Conservation (phyloP, 2,797 vertebrate genomes). For the Crotalus adamanteus region DNA sequence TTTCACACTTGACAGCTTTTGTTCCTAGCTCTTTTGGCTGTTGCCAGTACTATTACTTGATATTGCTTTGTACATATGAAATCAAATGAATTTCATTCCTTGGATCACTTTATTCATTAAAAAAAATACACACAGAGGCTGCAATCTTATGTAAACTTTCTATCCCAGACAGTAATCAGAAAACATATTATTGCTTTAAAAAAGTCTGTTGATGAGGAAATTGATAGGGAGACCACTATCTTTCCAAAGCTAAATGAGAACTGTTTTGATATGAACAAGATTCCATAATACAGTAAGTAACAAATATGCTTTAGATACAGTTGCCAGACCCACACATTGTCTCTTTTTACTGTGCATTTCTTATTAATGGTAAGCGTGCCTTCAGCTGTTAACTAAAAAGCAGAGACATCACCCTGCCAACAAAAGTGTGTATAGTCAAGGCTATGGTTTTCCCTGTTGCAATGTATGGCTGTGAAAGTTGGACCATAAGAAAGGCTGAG, state of each 20-base stretch:
- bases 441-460: too few relatives aligned
- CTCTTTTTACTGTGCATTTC: not conserved
- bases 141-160: not conserved
- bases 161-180: not conserved
- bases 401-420: too few relatives aligned
- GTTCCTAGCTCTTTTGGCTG: slow-evolving; percentile 29
- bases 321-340: not conserved
- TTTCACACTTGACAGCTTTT: not conserved
- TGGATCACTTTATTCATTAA: not conserved
- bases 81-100: slow-evolving; percentile 7
- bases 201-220: not conserved
- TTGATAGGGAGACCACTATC: not conserved
- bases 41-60: not conserved
- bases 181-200: not conserved
- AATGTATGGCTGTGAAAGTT: too few relatives aligned
- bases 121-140: not conserved
- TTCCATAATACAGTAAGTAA: not conserved
- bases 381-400: not conserved
- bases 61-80: slow-evolving; percentile 28
- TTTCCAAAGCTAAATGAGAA: not conserved
- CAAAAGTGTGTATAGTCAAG: too few relatives aligned
- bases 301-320: not conserved
- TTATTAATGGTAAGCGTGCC: not conserved
- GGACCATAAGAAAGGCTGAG: too few relatives aligned
- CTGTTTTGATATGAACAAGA: not conserved